Evolutionary conservation across 2,888 invertebrate genomes (phyloP), one percentile per base, ranked within the genome.

Genomic region (Tetragonula carbonaria): DNA sequence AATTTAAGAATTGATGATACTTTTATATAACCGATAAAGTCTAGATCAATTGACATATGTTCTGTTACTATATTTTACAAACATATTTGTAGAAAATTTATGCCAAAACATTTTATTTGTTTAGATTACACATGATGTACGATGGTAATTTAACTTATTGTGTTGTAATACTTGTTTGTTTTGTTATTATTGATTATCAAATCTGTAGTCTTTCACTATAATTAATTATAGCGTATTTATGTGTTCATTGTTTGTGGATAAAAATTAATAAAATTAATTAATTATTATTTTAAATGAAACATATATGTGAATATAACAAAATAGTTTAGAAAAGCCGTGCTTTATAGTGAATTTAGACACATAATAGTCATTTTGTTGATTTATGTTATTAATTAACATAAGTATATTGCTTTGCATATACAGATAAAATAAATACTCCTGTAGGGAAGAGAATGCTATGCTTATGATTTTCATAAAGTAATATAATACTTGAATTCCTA

Each of bases 321-420:
- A 65, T 28, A 79, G 65, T 62, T 78, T 62, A 71, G 8, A 81
- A 11, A 59, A 81, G 76, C 13, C 53, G 70, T 68, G 72, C 68
- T 81, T 78, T 68, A 78, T 68, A 78, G 21, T 72, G 73, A 81
- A 62, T 78, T 11, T 67, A 71, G 28, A 38, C 78, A 81, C 50
- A 67, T 76, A 68, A 75, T 74, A 77, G 57, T 63, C 21, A 67
- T 57, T 65, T 78, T 57, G 28, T 71, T 76, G 57, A 84, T 77
- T 11, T 84, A 82, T 79, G 57, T 38, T 38, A 76, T 63, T 70
- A 68, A 86, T 89, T 89, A 88, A 84, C 73, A 86, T 75, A 73
- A 80, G 83, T 74, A 77, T 74, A 66, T 76, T 78, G 78, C 59
- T 80, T 75, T 72, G 57, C 59, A 55, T 80, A 67, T 80, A 28